Percentiles rank a stretch among this genome's conserved stretches.
These are phyloP conservation scores for Enteromius treurensis DNA, from an alignment of 2,797 vertebrate species.

Conservation along the genomic window DNA sequence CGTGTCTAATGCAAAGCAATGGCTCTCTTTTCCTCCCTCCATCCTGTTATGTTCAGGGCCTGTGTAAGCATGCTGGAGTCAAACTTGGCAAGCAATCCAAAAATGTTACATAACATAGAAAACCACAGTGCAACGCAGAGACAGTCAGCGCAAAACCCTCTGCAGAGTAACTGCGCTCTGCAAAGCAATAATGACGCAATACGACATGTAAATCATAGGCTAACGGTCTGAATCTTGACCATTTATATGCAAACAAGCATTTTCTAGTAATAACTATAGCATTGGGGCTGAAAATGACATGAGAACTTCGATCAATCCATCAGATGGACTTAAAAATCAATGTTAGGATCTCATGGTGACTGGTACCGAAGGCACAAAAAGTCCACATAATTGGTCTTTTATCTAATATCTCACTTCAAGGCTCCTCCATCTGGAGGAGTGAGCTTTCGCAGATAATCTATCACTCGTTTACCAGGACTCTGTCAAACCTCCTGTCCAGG, in stretches of 20 bases:
- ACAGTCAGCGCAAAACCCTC: not conserved
- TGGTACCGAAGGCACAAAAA: not conserved
- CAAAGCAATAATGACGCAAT: conserved; percentile 12
- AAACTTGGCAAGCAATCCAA: conserved; percentile 36
- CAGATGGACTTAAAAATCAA: not conserved
- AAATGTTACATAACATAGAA: conserved; percentile 63
- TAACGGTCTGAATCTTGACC: not conserved
- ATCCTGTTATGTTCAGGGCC: conserved; percentile 55
- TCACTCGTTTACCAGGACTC: not conserved
- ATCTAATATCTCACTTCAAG: conserved; percentile 4
- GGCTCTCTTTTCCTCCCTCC: conserved; percentile 41
- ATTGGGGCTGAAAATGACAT: not conserved
- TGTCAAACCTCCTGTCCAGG: not conserved
- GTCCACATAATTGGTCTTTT: not conserved
- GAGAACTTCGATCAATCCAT: not conserved
- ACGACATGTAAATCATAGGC: not conserved
- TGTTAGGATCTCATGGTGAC: not conserved
- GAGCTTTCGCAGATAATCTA: conserved; percentile 4
- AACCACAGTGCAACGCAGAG: conserved; percentile 47
- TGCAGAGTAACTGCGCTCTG: conserved; percentile 25
- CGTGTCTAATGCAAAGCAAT: conserved; percentile 53
- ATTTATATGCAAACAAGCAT: not conserved
- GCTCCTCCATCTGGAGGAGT: conserved; percentile 15
- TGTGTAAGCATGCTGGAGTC: conserved; percentile 54
- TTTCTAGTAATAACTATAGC: not conserved